Base-by-base conservation (phyloP, 2,888 invertebrate genomes). In the Melikaiella ostensackeni region DNA sequence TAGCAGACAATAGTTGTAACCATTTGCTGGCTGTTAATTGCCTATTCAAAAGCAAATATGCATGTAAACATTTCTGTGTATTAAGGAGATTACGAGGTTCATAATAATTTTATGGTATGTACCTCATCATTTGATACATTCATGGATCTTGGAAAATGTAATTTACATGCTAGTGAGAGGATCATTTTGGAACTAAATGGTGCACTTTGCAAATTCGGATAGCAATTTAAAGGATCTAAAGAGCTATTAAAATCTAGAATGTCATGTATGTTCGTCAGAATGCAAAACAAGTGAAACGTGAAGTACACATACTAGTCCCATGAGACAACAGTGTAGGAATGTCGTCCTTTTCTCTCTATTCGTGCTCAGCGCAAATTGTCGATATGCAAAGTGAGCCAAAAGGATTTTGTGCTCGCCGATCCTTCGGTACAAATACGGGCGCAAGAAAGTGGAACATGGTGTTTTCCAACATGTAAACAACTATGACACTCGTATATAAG, bases 381-480 rank as follows among this genome's bases (percentile, higher is more conserved):
- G 66, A 70, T 70, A 70, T 70, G 66, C 66, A 70, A 46, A 70
- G 66, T 70, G 66, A 24, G 66, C 46, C 27, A 46, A 70, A 70
- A 70, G 66, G 66, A 70, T 70, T 70, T 70, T 42, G 27, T 70
- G 30, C 66, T 70, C 19, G 30, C 27, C 27, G 46, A 70, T 70
- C 46, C 66, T 46, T 8, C 24, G 27, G 27, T 50, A 70, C 46
- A 70, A 70, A 70, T 70, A 46, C 50, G 46, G 27, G 27, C 19
- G 30, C 46, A 30, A 70, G 46, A 70, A 46, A 46, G 13, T 70
- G 27, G 66, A 46, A 46, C 42, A 46, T 4, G n/a, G 16, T 7
- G 27, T 70, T 42, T 27, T 27, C 3, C 27, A 27, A 9, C 13
- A 46, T 30, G 19, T 50, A 46, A 70, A 70, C 24, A 70, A 42